Evolutionary conservation across 2,113 vertebrate genomes (phyloP), one percentile per base, ranked within the genome.

Genomic region (Dipodomys ordii): DNA sequence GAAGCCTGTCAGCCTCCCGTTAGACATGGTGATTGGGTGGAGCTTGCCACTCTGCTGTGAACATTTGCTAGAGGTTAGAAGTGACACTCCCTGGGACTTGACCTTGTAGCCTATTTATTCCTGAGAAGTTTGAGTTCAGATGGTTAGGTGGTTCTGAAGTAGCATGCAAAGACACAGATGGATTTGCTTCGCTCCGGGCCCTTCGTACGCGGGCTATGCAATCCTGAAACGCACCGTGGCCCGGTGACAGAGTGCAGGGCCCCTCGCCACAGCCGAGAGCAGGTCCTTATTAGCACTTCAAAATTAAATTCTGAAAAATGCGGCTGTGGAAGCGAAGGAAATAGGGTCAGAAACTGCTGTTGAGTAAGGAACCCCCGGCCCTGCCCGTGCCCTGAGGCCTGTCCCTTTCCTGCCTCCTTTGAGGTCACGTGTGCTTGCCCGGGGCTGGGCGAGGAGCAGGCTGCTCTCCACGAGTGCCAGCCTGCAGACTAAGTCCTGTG

Each of bases 1-100:
- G 95, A 96, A 96, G 92, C 88, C 81, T 94, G 62, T 94, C 90
- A 83, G 69, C 64, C 91, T 97, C 92, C 88, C 39, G 49, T 68
- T 89, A 90, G 88, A 91, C 97, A 94, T 95, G 78, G 89, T 53
- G 6, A 53, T 73, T 96, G 73, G 90, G 73, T 74, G 62, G 62
- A 62, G 27, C 91, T 93, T 97, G 62, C 87, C 85, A 28, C 27
- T 96, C 77, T 9, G 67, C 88, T 87, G 27, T 64, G 92, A 96
- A 95, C 95, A 96, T 83, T 65, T 73, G 32, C 65, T 71, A 22
- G 78, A 94, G 77, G 93, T 94, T 94, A 94, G 96, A 69, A 2
- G 65, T 94, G 78, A 46, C 62, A 44, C 53, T 95, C 10, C 76
- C 39, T 71, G 28, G 67, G 79, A 57, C 64, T 88, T 71, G 85